These are phyloP conservation scores for Prionchulus punctatus DNA, from an alignment of 2,888 invertebrate species.

Conservation along the genomic window DNA sequence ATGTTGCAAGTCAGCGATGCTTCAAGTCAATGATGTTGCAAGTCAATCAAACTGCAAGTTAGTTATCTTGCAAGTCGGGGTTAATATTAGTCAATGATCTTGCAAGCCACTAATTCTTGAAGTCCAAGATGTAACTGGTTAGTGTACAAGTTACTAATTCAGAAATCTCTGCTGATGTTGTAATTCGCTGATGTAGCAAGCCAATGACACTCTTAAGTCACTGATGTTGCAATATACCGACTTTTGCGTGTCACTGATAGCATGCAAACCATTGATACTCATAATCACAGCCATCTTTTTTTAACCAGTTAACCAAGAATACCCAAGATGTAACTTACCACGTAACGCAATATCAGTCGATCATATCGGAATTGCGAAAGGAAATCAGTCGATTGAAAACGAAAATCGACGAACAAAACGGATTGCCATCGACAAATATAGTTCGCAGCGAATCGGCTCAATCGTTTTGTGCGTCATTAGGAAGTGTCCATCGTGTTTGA, in stretches of 20 bases:
- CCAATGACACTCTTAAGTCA: not conserved
- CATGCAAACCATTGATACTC: not conserved
- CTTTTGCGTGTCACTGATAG: no score
- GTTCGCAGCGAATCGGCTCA: not conserved
- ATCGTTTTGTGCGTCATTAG: not conserved
- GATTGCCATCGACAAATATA: constrained; percentile 17
- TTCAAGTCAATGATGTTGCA: no score
- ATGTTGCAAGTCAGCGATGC: no score
- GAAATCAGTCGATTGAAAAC: constrained; percentile 52
- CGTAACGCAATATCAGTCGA: constrained; percentile 64
- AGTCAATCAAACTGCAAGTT: no score
- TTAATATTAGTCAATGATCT: no score
- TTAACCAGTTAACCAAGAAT: constrained; percentile 48
- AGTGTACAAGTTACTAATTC: no score
- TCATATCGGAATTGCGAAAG: constrained; percentile 61
- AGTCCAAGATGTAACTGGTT: no score
- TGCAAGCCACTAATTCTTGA: no score
- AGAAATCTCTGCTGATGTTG: no score
- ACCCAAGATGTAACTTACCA: constrained; percentile 54
- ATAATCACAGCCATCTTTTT: not conserved
- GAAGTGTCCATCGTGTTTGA: not conserved
- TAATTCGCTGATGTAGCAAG: not conserved
- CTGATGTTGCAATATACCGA: no score
- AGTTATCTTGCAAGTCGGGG: no score
- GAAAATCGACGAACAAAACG: constrained; percentile 48